Evolutionary conservation across 2,113 vertebrate species (phyloP).

Genomic region (Epinephelus lanceolatus): DNA sequence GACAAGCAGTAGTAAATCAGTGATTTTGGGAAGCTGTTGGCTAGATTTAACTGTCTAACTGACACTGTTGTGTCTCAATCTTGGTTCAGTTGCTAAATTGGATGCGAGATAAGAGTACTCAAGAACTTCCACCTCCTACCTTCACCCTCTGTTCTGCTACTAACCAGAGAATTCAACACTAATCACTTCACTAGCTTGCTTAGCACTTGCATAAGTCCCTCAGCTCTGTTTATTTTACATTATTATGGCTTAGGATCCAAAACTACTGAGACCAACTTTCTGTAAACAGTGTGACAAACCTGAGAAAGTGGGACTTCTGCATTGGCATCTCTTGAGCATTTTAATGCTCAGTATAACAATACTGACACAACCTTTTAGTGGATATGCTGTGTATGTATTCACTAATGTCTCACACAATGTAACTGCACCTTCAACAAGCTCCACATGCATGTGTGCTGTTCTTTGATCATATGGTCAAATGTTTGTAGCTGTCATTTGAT

Average conservation of each 20-base stretch:
- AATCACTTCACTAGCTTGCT: neutral
- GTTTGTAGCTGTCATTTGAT: neutral
- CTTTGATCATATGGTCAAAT: constrained; percentile 25
- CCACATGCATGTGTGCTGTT: constrained; percentile 27
- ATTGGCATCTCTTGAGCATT: neutral
- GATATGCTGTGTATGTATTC: constrained; percentile 6
- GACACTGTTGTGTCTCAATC: neutral
- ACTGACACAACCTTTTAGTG: constrained; percentile 8
- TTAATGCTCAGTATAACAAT: neutral
- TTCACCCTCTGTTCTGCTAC: constrained; percentile 21
- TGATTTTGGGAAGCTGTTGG: neutral
- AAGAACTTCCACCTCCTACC: constrained; percentile 29
- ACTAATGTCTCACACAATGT: constrained; percentile 14
- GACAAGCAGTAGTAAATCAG: neutral
- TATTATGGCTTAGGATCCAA: neutral
- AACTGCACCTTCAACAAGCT: neutral
- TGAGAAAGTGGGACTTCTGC: constrained; percentile 10
- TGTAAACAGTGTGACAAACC: neutral
- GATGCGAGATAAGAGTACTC: constrained; percentile 12
- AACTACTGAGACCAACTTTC: neutral
- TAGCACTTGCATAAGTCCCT: neutral
- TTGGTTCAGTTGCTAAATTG: neutral
- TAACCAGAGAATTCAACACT: constrained; percentile 28
- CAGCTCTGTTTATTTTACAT: neutral
- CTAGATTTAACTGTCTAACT: neutral